phyloP scores from a whole-genome alignment of 2,888 invertebrate species.

The Ectemnius cavifrons region DNA sequence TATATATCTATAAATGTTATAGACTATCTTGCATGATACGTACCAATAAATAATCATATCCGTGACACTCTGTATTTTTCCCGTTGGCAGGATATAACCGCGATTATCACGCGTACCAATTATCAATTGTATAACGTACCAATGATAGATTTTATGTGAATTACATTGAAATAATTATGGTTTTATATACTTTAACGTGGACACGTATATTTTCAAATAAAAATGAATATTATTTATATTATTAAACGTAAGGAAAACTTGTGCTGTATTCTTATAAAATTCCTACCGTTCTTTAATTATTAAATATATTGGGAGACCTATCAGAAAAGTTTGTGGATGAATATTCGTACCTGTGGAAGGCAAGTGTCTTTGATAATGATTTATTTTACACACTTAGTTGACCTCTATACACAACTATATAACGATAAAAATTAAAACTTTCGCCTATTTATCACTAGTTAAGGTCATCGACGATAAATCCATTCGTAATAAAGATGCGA shows the following conservation, averaged over 20 bases:
- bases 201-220: slow-evolving; percentile 70
- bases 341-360: neutral
- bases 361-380: slow-evolving; percentile 68
- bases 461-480: slow-evolving; percentile 59
- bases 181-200: slow-evolving; percentile 35
- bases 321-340: neutral
- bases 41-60: no score
- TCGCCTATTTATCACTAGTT: slow-evolving; percentile 63
- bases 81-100: no score
- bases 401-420: slow-evolving; percentile 77
- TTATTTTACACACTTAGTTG: slow-evolving; percentile 77
- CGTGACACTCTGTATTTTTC: no score
- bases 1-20: no score
- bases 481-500: slow-evolving; percentile 59
- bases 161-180: no score
- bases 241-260: slow-evolving; percentile 18
- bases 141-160: no score
- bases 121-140: no score
- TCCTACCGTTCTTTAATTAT: neutral
- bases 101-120: no score
- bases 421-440: slow-evolving; percentile 75
- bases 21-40: no score
- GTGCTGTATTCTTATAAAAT: neutral
- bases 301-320: no score
- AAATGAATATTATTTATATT: slow-evolving; percentile 56